These are phyloP conservation scores for Corythornis vintsioides DNA, from an alignment of 2,113 vertebrate genomes.

Conservation along the genomic window DNA sequence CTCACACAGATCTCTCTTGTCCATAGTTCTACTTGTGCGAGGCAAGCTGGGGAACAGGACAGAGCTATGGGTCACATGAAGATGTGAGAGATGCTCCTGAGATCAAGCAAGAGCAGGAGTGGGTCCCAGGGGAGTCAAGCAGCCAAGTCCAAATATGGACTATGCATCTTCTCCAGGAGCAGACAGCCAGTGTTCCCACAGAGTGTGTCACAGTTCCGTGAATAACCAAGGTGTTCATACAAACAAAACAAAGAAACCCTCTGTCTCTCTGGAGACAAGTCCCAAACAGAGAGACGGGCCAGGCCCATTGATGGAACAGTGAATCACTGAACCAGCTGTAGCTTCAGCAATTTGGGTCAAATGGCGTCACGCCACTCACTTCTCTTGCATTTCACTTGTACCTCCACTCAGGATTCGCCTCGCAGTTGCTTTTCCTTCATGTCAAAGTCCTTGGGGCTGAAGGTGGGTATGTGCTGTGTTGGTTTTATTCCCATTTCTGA, in stretches of 20 bases:
- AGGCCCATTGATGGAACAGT: not conserved
- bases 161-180: not conserved
- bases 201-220: not conserved
- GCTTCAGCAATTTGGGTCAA: conserved; percentile 21
- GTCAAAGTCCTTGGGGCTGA: fast-evolving
- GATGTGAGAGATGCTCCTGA: fast-evolving
- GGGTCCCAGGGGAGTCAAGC: not conserved
- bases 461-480: not conserved
- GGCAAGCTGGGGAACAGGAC: not conserved
- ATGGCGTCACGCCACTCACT: not conserved
- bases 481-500: not conserved
- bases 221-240: not conserved
- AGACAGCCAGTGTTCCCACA: not conserved
- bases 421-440: fast-evolving
- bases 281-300: conserved; percentile 23
- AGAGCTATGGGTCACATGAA: fast-evolving
- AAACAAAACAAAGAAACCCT: conserved; percentile 13
- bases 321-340: conserved; percentile 50
- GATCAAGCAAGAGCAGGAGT: not conserved
- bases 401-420: not conserved
- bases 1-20: not conserved
- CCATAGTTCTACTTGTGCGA: not conserved
- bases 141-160: not conserved
- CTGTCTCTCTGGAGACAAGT: not conserved
- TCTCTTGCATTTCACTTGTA: not conserved